These are phyloP conservation scores for Acrocera orbiculus DNA, from an alignment of 2,888 invertebrate genomes.

Conservation along the genomic window DNA sequence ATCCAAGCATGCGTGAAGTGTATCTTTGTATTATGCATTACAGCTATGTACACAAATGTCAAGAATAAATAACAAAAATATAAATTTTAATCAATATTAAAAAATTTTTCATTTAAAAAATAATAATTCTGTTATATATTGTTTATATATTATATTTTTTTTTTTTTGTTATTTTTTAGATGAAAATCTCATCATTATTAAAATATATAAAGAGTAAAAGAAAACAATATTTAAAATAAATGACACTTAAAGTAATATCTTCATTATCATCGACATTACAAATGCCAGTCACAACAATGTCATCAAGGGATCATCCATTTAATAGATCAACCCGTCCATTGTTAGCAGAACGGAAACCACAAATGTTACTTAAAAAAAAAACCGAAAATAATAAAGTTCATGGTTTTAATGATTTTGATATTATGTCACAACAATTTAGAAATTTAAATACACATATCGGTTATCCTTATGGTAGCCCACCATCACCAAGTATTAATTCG, in stretches of 20 bases:
- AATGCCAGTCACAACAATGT: slow-evolving; percentile 15
- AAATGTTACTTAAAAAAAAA: slow-evolving; percentile 18
- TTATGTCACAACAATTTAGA: slow-evolving; percentile 27
- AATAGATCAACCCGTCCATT: slow-evolving; percentile 26
- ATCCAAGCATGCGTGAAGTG: too few relatives aligned
- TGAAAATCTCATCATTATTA: too few relatives aligned
- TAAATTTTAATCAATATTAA: too few relatives aligned
- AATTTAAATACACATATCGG: slow-evolving; percentile 26
- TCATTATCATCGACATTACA: slow-evolving; percentile 16
- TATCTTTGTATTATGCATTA: too few relatives aligned
- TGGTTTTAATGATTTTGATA: slow-evolving; percentile 29
- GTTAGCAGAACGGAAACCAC: slow-evolving; percentile 22
- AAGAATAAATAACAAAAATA: too few relatives aligned
- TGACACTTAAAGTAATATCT: slow-evolving; percentile 21
- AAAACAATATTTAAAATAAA: too few relatives aligned
- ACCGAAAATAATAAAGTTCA: slow-evolving; percentile 21
- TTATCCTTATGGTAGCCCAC: slow-evolving; percentile 30
- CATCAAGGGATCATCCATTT: slow-evolving; percentile 25
- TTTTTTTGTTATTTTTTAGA: too few relatives aligned
- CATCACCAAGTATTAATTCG: slow-evolving; percentile 25
- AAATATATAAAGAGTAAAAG: too few relatives aligned
- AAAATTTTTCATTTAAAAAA: too few relatives aligned
- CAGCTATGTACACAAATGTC: too few relatives aligned
- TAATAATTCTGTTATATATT: too few relatives aligned
- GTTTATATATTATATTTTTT: too few relatives aligned